Percentiles rank a stretch among this genome's conserved stretches.
Evolutionary conservation across 1,140 invertebrate species (phyloP).

Genomic region (Hyles vespertilio): DNA sequence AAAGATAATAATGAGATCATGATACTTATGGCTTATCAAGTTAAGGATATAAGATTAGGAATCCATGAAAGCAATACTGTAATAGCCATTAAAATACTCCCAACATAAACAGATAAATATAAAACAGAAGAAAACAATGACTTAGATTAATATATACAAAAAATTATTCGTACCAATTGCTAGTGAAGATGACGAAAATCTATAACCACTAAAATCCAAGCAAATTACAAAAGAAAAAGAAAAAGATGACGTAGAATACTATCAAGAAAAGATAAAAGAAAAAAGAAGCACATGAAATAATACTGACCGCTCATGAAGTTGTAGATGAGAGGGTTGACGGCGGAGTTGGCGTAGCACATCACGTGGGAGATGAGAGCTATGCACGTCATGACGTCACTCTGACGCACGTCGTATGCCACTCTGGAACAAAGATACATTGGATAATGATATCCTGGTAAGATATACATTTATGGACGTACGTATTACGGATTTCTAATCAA

Average conservation of each 20-base stretch:
- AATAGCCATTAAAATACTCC: too few species aligned
- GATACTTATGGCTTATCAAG: too few species aligned
- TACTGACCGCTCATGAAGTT: conserved; percentile 95
- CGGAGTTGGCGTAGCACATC: conserved; percentile 91
- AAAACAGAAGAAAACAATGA: neutral
- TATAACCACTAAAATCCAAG: too few species aligned
- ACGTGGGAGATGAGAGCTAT: conserved; percentile 84
- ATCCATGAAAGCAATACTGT: too few species aligned
- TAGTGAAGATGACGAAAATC: too few species aligned
- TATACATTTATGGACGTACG: too few species aligned
- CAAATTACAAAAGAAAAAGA: too few species aligned
- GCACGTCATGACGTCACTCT: conserved; percentile 78
- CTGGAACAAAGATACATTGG: conserved; percentile 53
- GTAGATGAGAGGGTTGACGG: conserved; percentile 94
- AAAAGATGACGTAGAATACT: too few species aligned
- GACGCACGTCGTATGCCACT: conserved; percentile 78
- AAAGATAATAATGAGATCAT: too few species aligned
- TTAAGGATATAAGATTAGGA: too few species aligned
- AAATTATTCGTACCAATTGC: neutral
- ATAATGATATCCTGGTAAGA: too few species aligned
- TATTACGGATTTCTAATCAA: too few species aligned
- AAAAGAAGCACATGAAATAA: conserved; percentile 6
- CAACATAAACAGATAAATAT: neutral
- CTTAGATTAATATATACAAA: neutral
- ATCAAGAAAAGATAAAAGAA: conserved; percentile 3